phyloP scores from a whole-genome alignment of 2,888 invertebrate species.

The Xanthia icteritia region DNA sequence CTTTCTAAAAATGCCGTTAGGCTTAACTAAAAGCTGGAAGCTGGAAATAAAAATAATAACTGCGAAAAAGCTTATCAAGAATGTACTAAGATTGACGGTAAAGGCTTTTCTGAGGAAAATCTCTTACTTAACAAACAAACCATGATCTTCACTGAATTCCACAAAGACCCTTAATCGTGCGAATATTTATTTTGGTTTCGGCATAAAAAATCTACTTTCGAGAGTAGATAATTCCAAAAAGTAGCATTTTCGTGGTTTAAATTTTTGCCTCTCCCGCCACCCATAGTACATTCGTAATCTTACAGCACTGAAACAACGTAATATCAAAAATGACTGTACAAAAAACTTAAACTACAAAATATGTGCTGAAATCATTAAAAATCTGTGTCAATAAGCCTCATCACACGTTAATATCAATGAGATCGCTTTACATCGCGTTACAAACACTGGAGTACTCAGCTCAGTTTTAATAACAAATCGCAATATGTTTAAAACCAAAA shows the following conservation, averaged over 20 bases:
- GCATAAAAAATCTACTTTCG: neutral
- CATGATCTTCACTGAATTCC: slow-evolving; percentile 8
- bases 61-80: slow-evolving; percentile 52
- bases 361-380: slow-evolving; percentile 73
- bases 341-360: slow-evolving; percentile 76
- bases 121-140: neutral
- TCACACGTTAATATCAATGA: slow-evolving; percentile 83
- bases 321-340: slow-evolving; percentile 80
- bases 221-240: neutral
- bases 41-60: slow-evolving; percentile 61
- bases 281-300: slow-evolving; percentile 60
- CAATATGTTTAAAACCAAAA: slow-evolving; percentile 27
- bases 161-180: neutral
- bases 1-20: slow-evolving; percentile 47
- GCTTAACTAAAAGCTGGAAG: slow-evolving; percentile 61
- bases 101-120: neutral
- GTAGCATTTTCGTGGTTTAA: neutral
- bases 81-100: slow-evolving; percentile 40
- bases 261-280: neutral
- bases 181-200: slow-evolving; percentile 14
- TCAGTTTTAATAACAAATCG: slow-evolving; percentile 42
- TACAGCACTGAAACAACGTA: slow-evolving; percentile 75
- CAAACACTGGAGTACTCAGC: slow-evolving; percentile 61
- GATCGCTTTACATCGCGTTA: slow-evolving; percentile 76
- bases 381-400: slow-evolving; percentile 81